These are phyloP conservation scores for Tribolium madens DNA, from an alignment of 1,140 invertebrate genomes.

Conservation along the genomic window DNA sequence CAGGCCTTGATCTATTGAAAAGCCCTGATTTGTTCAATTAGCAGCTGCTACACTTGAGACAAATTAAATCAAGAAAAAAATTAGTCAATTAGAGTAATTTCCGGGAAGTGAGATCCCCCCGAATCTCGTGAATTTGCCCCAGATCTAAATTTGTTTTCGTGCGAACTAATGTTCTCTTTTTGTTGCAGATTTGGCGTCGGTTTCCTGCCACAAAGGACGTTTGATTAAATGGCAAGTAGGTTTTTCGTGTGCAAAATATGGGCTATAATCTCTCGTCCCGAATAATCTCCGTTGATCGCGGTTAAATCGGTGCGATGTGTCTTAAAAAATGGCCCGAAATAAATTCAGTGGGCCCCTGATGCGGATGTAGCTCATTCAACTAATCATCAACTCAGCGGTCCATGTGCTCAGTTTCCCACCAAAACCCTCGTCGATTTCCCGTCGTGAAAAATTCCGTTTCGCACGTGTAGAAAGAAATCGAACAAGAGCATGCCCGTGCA, in stretches of 20 bases:
- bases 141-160: background rate
- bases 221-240: background rate
- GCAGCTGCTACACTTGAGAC: background rate
- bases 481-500: slow-evolving; percentile 10
- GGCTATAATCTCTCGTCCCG: background rate
- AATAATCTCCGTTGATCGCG: background rate
- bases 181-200: background rate
- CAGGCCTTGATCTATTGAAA: background rate
- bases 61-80: background rate
- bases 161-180: background rate
- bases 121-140: background rate
- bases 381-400: slow-evolving; percentile 4
- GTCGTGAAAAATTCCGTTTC: slow-evolving; percentile 31
- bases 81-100: background rate
- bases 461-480: slow-evolving; percentile 20
- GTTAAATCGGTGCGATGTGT: slow-evolving; percentile 5
- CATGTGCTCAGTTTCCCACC: slow-evolving; percentile 23
- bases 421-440: slow-evolving; percentile 26
- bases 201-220: background rate
- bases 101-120: background rate
- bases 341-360: slow-evolving; percentile 24
- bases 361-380: slow-evolving; percentile 34
- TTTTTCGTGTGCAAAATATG: background rate
- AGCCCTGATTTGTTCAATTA: background rate
- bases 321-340: slow-evolving; percentile 26